Base-by-base conservation (phyloP, 2,113 vertebrate species). In the Myotis davidii region DNA sequence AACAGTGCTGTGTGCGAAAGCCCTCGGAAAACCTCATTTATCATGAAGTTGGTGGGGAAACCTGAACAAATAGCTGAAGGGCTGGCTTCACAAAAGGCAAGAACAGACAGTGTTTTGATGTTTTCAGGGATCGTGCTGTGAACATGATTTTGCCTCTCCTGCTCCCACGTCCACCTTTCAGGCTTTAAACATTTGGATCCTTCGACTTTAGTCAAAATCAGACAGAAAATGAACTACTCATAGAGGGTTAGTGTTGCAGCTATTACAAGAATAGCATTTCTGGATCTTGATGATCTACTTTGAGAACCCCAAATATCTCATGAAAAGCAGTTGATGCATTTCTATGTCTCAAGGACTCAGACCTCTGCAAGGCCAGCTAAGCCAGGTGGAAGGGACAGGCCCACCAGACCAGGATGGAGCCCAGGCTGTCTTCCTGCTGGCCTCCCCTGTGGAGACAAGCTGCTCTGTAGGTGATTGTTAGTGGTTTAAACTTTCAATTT, bases 11-110 rank as follows among this genome's bases (percentile, higher is more conserved):
- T 94, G 94, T 92, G 88, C 85, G 96, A 97, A 97, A 97, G 88
- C 92, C 67, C 90, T 94, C 78, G 92, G 96, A 95, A 97, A 97
- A 91, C 91, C 97, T 97, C 96, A 97, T 96, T 97, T 93, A 96
- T 97, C 96, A 96, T 70, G 88, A 90, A 95, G 78, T 95, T 96
- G 64, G 82, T 86, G 79, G 69, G 42, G 82, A 96, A 92, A 86
- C 82, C 92, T 72, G 96, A 95, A 92, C 90, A 96, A 96, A 96
- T n/a, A 96, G 90, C 94, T 84, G 82, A 92, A 96, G 96, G 94
- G 54, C 82, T 32, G 73, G 59, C 78, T 83, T 86, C 82, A 96
- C 92, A 91, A 94, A 96, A 94, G 88, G 83, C 76, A 77, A 92
- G 69, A 78, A 39, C 54, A 97, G 94, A 92, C 81, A 76, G 17